phyloP scores from a whole-genome alignment of 2,888 invertebrate species.

The Drosophila niveifrons region DNA sequence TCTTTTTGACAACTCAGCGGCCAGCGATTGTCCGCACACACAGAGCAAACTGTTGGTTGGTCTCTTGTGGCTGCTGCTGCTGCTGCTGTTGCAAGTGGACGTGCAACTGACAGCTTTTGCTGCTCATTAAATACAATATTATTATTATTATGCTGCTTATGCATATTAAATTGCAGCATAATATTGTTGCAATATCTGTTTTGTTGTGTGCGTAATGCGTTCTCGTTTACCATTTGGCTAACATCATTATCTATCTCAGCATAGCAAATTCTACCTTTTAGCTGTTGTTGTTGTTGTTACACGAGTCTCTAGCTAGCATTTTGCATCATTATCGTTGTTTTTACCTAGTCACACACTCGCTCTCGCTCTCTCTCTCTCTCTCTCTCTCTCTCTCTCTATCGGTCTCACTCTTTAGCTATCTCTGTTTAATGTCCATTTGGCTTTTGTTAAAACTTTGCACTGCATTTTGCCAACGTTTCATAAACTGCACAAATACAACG shows the following conservation, averaged over 20 bases:
- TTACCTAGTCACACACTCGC: neutral
- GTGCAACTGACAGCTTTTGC: constrained; percentile 29
- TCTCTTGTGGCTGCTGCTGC: neutral
- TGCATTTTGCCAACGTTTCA: constrained; percentile 48
- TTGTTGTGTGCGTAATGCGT: constrained; percentile 14
- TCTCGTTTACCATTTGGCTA: constrained; percentile 5
- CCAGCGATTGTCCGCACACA: neutral
- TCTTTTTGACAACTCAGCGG: constrained; percentile 35
- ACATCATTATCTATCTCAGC: constrained; percentile 12
- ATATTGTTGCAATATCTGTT: constrained; percentile 2
- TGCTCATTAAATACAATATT: constrained; percentile 6
- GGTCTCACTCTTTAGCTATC: neutral
- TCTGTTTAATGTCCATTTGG: constrained; percentile 12
- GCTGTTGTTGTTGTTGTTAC: neutral
- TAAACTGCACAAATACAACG: constrained; percentile 62
- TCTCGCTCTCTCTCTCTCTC: neutral
- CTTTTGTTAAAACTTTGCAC: constrained; percentile 52
- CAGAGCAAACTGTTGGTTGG: neutral
- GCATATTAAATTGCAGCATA: constrained; percentile 18
- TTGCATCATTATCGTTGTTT: constrained; percentile 39
- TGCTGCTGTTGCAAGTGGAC: constrained; percentile 1
- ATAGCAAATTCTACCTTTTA: neutral
- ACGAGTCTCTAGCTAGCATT: constrained; percentile 14
- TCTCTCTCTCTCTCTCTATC: neutral
- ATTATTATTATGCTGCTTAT: constrained; percentile 12